Conservation (phyloP, 2,797 vertebrate species). For the Yasuhikotakia modesta region DNA sequence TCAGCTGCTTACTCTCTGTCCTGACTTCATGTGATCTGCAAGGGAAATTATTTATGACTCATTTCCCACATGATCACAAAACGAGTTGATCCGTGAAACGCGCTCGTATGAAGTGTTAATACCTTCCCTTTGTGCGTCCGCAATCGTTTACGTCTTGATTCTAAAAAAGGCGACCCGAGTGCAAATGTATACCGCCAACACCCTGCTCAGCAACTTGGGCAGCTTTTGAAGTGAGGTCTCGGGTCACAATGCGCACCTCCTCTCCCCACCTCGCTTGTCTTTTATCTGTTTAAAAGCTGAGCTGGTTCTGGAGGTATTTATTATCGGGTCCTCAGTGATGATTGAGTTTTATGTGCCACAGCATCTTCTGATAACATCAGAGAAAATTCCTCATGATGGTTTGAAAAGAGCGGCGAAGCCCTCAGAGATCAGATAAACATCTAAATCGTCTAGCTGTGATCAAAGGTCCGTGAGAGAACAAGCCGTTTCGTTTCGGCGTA, state of each 20-base stretch:
- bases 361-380: conserved; percentile 21
- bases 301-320: conserved; percentile 19
- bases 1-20: conserved; percentile 7
- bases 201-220: background rate
- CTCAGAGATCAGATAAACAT: conserved; percentile 26
- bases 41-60: conserved; percentile 48
- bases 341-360: background rate
- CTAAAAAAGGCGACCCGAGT: conserved; percentile 9
- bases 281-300: conserved; percentile 16
- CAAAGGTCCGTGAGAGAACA: conserved; percentile 24
- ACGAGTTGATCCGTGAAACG: conserved; percentile 27
- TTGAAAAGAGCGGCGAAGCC: background rate
- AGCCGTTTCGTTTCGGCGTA: background rate
- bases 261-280: conserved; percentile 10
- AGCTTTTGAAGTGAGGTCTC: background rate
- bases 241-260: background rate
- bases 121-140: conserved; percentile 28
- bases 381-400: background rate
- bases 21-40: conserved; percentile 23
- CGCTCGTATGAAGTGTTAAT: conserved; percentile 37
- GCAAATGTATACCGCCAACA: background rate
- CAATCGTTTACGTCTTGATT: conserved; percentile 16
- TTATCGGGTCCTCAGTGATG: conserved; percentile 17
- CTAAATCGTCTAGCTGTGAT: conserved; percentile 24
- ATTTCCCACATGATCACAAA: conserved; percentile 47